Conservation (phyloP, 2,797 vertebrate genomes). For the Lutjanus campechanus region DNA sequence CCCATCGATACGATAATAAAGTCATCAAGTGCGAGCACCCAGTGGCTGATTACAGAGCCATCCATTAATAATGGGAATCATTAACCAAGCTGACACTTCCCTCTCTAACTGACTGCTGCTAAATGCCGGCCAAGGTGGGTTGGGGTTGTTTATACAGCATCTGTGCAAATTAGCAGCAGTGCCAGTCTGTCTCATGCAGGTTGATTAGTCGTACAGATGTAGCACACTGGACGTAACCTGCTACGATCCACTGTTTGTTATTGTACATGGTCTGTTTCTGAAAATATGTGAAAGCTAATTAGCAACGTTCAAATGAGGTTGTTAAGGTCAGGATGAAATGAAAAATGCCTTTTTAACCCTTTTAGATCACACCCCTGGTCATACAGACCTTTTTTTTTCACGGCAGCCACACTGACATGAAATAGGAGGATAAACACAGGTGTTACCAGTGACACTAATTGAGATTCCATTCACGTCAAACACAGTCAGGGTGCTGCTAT, state of each 20-base stretch:
- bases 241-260: conserved; percentile 2
- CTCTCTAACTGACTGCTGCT: conserved; percentile 49
- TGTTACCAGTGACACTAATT: too few relatives aligned
- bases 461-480: too few relatives aligned
- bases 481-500: too few relatives aligned
- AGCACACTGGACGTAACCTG: conserved; percentile 19
- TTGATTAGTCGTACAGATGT: conserved; percentile 43
- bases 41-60: conserved; percentile 45
- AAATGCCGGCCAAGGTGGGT: conserved; percentile 56
- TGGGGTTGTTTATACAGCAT: conserved; percentile 61
- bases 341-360: too few relatives aligned
- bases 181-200: conserved; percentile 41
- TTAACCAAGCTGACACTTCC: conserved; percentile 56
- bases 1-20: conserved; percentile 45
- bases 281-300: conserved; percentile 29
- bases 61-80: conserved; percentile 61
- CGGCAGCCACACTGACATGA: too few relatives aligned
- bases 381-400: too few relatives aligned
- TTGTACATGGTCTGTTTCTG: not conserved
- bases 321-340: not conserved
- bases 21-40: conserved; percentile 26
- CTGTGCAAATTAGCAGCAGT: conserved; percentile 62
- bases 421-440: too few relatives aligned
- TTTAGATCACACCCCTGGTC: too few relatives aligned
- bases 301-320: not conserved